A percentile compares a stretch with the other conserved stretches of the same genome.
phyloP scores from a whole-genome alignment of 2,797 vertebrate genomes.

The Sylvia borin region DNA sequence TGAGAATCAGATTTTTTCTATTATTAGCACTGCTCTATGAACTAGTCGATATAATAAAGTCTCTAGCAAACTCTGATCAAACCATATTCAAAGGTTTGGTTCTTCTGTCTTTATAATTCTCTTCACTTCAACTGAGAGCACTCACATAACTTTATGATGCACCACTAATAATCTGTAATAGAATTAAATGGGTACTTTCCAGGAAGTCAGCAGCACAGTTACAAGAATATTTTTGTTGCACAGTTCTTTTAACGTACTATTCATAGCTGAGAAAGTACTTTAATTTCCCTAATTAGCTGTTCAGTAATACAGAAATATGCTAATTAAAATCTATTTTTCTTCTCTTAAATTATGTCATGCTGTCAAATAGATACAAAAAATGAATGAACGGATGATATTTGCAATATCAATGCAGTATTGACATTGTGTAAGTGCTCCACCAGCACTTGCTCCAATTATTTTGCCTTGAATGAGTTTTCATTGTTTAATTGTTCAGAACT shows the following conservation, averaged over 20 bases:
- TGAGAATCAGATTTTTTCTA: not conserved
- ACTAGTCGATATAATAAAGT: not conserved
- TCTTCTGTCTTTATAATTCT: not conserved
- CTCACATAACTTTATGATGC: not conserved
- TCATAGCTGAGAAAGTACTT: constrained; percentile 12
- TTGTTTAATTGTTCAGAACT: constrained; percentile 13
- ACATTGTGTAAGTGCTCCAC: not conserved
- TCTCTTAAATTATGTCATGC: not conserved
- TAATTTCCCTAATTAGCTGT: constrained; percentile 12
- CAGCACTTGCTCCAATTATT: not conserved
- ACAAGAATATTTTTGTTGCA: not conserved
- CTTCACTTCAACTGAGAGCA: not conserved
- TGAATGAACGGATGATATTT: not conserved
- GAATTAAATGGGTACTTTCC: constrained; percentile 14
- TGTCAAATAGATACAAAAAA: not conserved
- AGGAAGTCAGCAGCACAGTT: constrained; percentile 3
- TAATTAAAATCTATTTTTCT: constrained; percentile 33
- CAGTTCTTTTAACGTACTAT: not conserved
- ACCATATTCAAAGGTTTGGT: not conserved
- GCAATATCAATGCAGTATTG: constrained; percentile 5
- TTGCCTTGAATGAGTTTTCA: not conserved
- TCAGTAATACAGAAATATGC: constrained; percentile 26
- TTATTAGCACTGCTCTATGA: not conserved
- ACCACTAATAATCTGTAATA: constrained; percentile 11
- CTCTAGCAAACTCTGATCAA: not conserved